These are phyloP conservation scores for Cyprinodon variegatus DNA, from an alignment of 2,113 vertebrate species.

Conservation along the genomic window DNA sequence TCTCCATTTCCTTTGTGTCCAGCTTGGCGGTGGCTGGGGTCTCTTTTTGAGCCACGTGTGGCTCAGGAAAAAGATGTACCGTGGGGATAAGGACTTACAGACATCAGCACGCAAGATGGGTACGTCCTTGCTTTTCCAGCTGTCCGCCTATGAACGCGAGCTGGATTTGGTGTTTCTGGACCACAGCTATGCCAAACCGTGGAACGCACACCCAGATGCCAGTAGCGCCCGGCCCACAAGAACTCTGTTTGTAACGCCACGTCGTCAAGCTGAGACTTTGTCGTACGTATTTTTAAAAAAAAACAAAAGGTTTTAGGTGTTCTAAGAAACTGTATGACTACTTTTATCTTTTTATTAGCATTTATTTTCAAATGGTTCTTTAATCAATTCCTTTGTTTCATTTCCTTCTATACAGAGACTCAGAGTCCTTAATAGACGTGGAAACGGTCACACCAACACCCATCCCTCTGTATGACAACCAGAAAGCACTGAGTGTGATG, in stretches of 20 bases:
- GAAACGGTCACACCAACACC: conserved; percentile 86
- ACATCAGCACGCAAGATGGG: conserved; percentile 91
- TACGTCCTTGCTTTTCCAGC: conserved; percentile 92
- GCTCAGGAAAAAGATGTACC: conserved; percentile 81
- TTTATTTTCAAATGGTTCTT: not conserved
- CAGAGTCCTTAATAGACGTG: conserved; percentile 88
- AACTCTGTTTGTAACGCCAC: conserved; percentile 89
- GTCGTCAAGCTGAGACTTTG: conserved; percentile 84
- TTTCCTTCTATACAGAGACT: conserved; percentile 81
- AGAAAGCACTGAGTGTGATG: conserved; percentile 96
- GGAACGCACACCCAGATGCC: conserved; percentile 95
- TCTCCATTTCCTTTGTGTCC: not conserved
- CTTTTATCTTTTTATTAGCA: no score
- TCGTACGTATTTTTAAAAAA: conserved; percentile 76
- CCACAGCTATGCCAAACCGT: conserved; percentile 96
- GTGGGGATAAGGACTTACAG: conserved; percentile 89
- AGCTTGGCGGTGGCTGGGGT: conserved; percentile 22
- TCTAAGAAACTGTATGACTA: not conserved
- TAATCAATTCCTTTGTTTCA: not conserved
- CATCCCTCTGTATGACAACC: conserved; percentile 92
- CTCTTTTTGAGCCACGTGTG: conserved; percentile 40
- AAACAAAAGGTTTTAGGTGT: not conserved
- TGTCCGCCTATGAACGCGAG: conserved; percentile 92
- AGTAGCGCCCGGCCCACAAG: conserved; percentile 92
- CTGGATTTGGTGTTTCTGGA: conserved; percentile 93